A percentile compares a stretch with the other conserved stretches of the same genome.
Conservation (phyloP, 2,888 invertebrate genomes). For the Hartigia nigra region DNA sequence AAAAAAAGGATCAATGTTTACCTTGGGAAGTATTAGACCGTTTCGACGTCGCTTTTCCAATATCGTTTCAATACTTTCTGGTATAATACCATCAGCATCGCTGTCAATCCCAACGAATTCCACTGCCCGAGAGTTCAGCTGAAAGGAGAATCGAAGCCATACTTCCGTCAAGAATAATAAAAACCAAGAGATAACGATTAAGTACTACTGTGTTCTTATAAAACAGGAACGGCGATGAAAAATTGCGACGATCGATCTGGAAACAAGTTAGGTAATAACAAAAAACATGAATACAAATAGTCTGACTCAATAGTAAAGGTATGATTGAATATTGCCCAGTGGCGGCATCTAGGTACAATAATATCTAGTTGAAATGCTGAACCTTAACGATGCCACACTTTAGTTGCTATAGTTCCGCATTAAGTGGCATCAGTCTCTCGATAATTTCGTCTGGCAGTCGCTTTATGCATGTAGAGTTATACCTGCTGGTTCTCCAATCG, state of each 20-base stretch:
- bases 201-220: not conserved
- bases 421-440: not conserved
- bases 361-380: not conserved
- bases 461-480: not conserved
- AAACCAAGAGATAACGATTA: not conserved
- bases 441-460: not conserved
- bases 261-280: not conserved
- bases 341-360: not conserved
- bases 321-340: not conserved
- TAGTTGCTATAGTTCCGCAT: not conserved
- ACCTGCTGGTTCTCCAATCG: not conserved
- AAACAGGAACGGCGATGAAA: not conserved
- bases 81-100: constrained; percentile 76
- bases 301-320: not conserved
- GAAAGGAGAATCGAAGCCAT: constrained; percentile 42
- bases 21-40: not conserved
- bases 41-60: constrained; percentile 68
- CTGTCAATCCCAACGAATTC: constrained; percentile 75
- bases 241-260: not conserved
- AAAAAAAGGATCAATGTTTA: not conserved
- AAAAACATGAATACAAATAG: not conserved
- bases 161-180: not conserved
- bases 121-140: constrained; percentile 76
- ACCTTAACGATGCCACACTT: not conserved
- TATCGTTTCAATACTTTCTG: constrained; percentile 70